Evolutionary conservation across 2,888 invertebrate species (phyloP), one percentile per base, ranked within the genome.

Genomic region (Platycnemis pennipes): DNA sequence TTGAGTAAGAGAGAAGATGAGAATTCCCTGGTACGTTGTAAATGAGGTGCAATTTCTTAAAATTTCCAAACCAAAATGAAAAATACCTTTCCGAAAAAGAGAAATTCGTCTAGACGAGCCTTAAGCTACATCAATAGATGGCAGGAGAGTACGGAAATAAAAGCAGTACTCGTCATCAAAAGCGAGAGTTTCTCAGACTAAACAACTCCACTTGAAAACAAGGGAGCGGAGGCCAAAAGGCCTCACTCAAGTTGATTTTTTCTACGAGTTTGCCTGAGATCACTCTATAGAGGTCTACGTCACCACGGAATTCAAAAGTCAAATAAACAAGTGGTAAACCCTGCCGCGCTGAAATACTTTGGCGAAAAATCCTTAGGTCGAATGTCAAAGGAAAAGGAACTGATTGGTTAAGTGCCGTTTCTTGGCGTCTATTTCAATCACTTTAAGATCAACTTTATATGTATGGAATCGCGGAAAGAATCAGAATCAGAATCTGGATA

Each of bases 101-200:
- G n/a, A 63, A 63, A 63, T 26, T 0, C n/a, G 3, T 26, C n/a
- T n/a, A 16, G 5, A 63, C 63, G n/a, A 63, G 19, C 26, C n/a
- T 3, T 8, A 63, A n/a, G 8, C 63, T 26, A 63, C n/a, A 5
- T 63, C 26, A 63, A 63, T 63, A 63, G 63, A 63, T n/a, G 22
- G 26, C 22, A n/a, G 26, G 63, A 63, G 63, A 63, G 26, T n/a
- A 63, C 63, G 22, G 63, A 63, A n/a, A 63, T 63, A 63, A 63
- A 63, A 63, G 26, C 63, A 63, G 4, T 63, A n/a, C 63, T n/a
- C 63, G 22, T n/a, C 63, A 63, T 63, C 63, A 63, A 26, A 26
- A 63, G 63, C 63, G n/a, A 26, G 63, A n/a, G 26, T 63, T 63
- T 63, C 63, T 63, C 63, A 63, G 63, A 63, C 63, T 63, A 63